Conservation (phyloP, 1,140 invertebrate species). For the Polypedilum vanderplanki region DNA sequence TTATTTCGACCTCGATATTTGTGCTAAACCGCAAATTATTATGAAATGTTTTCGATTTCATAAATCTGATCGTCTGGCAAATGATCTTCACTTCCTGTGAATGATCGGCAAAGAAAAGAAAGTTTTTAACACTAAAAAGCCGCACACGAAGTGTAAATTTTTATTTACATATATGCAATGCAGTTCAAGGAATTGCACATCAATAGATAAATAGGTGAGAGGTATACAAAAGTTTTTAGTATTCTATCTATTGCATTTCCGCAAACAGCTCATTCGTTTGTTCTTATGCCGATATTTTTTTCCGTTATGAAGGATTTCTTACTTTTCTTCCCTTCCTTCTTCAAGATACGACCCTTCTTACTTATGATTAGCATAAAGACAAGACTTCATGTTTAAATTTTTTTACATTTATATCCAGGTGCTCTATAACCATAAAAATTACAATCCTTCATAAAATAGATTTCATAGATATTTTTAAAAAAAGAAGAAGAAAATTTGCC, state of each 20-base stretch:
- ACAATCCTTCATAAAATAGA: too few species aligned
- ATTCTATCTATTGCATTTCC: background rate
- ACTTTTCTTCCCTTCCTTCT: background rate
- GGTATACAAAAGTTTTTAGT: background rate
- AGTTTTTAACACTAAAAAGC: background rate
- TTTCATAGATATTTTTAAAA: too few species aligned
- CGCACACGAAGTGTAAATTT: conserved; percentile 7
- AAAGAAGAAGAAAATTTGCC: too few species aligned
- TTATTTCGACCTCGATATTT: background rate
- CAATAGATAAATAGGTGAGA: background rate
- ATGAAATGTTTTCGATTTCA: background rate
- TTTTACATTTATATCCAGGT: too few species aligned
- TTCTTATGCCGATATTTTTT: background rate
- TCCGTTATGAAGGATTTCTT: background rate
- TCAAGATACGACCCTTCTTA: background rate
- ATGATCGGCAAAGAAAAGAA: conserved; percentile 4
- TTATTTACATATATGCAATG: conserved; percentile 6
- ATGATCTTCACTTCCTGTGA: conserved; percentile 11
- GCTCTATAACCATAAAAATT: too few species aligned
- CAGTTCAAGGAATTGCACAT: conserved; percentile 3
- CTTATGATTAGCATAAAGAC: too few species aligned
- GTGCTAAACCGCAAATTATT: background rate
- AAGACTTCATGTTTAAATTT: too few species aligned
- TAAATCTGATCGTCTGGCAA: background rate
- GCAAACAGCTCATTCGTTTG: background rate